These are phyloP conservation scores for Ariopsis seemanni DNA, from an alignment of 2,113 vertebrate genomes.

Conservation along the genomic window DNA sequence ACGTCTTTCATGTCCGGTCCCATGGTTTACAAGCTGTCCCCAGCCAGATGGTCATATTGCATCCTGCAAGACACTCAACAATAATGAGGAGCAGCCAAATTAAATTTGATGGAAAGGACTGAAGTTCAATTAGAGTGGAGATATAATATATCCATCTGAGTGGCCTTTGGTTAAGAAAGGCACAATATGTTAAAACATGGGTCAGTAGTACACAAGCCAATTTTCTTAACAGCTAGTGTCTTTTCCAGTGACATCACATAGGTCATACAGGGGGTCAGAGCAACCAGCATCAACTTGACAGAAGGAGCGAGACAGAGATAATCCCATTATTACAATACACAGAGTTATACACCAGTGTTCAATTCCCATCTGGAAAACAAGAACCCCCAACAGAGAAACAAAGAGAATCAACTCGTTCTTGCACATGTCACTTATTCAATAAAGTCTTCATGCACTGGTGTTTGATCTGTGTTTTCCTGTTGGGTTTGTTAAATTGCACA, in stretches of 20 bases:
- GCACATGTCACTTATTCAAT: constrained; percentile 68
- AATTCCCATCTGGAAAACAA: constrained; percentile 56
- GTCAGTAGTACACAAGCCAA: constrained; percentile 60
- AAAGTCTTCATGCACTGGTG: constrained; percentile 52
- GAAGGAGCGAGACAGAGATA: constrained; percentile 53
- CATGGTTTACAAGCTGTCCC: constrained; percentile 39
- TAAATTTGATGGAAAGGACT: constrained; percentile 64
- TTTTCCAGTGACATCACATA: constrained; percentile 43
- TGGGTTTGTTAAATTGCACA: constrained; percentile 54
- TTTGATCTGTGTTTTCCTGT: constrained; percentile 63
- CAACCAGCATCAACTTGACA: constrained; percentile 53
- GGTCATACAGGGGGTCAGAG: constrained; percentile 61
- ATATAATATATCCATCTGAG: constrained; percentile 61
- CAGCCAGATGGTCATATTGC: constrained; percentile 64
- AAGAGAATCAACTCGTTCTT: constrained; percentile 64
- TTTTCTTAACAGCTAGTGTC: constrained; percentile 45
- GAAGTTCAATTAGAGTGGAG: constrained; percentile 62
- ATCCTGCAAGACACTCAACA: constrained; percentile 63
- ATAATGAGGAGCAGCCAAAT: constrained; percentile 58
- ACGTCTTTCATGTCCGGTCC: not conserved
- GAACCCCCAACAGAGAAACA: constrained; percentile 41
- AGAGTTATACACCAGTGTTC: constrained; percentile 55
- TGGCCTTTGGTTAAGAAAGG: constrained; percentile 49
- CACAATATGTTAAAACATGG: constrained; percentile 52
- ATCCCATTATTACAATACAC: constrained; percentile 62